Percentiles rank a stretch among this genome's conserved stretches.
Conservation (phyloP, 2,888 invertebrate species). For the Nemurella pictetii region DNA sequence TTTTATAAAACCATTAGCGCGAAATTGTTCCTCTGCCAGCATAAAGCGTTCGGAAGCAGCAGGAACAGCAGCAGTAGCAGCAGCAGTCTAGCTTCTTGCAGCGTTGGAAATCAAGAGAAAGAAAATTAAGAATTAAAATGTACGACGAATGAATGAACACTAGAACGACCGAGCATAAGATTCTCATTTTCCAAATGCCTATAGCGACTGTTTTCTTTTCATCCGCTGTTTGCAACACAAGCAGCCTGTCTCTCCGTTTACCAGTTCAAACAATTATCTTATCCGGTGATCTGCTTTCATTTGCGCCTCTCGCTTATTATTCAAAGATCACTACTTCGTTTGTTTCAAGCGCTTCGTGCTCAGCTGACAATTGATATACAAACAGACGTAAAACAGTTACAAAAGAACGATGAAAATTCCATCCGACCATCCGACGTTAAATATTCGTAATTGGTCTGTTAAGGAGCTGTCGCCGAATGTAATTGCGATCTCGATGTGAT, state of each 20-base stretch:
- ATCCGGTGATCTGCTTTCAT: neutral
- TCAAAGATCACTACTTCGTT: neutral
- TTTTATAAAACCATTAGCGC: constrained; percentile 33
- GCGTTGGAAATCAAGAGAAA: neutral
- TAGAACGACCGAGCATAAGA: neutral
- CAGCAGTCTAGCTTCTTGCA: neutral
- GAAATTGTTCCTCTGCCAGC: neutral
- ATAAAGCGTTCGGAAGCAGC: neutral
- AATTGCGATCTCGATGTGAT: too few relatives aligned
- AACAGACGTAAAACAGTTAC: neutral
- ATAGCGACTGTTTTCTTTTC: neutral
- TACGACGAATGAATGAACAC: neutral
- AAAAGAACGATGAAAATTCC: neutral
- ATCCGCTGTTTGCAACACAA: neutral
- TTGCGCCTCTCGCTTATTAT: neutral
- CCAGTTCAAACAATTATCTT: neutral
- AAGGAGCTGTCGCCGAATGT: too few relatives aligned
- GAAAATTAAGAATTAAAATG: constrained; percentile 19
- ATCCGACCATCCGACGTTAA: too few relatives aligned
- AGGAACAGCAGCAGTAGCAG: neutral
- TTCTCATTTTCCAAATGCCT: constrained; percentile 19
- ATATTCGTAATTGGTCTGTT: too few relatives aligned
- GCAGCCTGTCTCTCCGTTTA: neutral
- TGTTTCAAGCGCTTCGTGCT: too few relatives aligned
- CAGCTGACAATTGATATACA: neutral